Evolutionary conservation across 2,888 invertebrate species (phyloP), one percentile per base, ranked within the genome.

Genomic region (Agrotis exclamationis): DNA sequence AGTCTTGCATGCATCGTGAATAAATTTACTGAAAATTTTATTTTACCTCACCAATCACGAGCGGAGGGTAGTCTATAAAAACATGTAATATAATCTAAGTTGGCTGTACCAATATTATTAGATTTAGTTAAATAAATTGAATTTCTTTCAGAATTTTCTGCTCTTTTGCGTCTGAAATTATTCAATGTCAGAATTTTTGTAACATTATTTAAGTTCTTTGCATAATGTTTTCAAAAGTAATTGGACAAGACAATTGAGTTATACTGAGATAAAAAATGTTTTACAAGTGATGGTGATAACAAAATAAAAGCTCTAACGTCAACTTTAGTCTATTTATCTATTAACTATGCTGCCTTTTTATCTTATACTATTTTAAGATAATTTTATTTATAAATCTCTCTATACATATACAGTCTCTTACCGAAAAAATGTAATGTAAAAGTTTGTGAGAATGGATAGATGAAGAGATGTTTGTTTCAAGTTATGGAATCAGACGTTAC

Each of bases 51-150:
- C 57, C 51, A 67, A 73, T 70, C 57, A 48, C n/a, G 24, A 48
- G 56, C 45, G 33, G 53, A 71, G 33, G 44, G 14, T 53, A 47
- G 50, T 56, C 45, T 50, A 54, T 63, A 51, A 64, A 76, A 69
- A 69, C 39, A 39, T 11, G 39, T 73, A 73, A 67, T 64, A 33
- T 18, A 53, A 48, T 62, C 53, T 53, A 76, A 76, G 22, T 45
- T 74, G 24, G 20, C 14, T n/a, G 9, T n/a, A 24, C 57, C 47
- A 62, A 70, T 53, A 50, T 78, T 71, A 80, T 81, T 79, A 75
- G 70, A 45, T 74, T 77, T 71, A 59, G 59, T 64, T 24, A 33
- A 22, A 53, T 18, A 74, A 76, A 82, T 82, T 76, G 22, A 76
- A 73, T 79, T 82, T 65, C 11, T 74, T 82, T 67, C 4, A 39